Base-by-base conservation (phyloP, 2,797 vertebrate genomes). In the Xyrichtys novacula region DNA sequence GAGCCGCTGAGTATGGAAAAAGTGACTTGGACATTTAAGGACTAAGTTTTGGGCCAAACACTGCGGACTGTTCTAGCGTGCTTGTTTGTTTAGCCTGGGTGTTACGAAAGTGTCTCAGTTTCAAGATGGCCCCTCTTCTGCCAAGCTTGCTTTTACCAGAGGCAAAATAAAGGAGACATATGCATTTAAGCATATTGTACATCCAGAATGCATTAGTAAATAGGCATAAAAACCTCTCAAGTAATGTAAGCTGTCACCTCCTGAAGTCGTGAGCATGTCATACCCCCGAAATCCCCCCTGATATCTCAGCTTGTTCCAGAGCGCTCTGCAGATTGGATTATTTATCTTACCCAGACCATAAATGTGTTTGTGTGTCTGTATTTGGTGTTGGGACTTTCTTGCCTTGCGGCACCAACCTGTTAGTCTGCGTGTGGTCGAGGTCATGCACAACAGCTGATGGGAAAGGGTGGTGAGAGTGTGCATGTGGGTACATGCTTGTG, bases 1-100 rank as follows among this genome's bases (percentile, higher is more conserved):
- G 87, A 89, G 60, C 84, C 91, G 90, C 93, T 91, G 91, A 92
- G 78, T 81, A 26, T 84, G 91, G 87, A 90, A 91, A 92, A 91
- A 90, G 78, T 92, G 90, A 89, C 86, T 85, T 67, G 65, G 77
- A 82, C 81, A 75, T 91, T 88, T 89, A 87, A 78, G 76, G 78
- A 80, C 80, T 7, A 48, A 75, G 69, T 80, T 86, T 83, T 78
- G 60, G 78, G 75, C 81, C 80, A 68, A 84, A 70, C 57, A 67
- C 80, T 74, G 87, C 85, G 76, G 79, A 78, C 71, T 53, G 55
- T 49, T 83, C 60, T 60, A 46, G 22, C 71, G 28, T 74, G 76
- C 29, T 54, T 69, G 43, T 78, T 85, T 83, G 74, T 88, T 79
- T 83, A 69, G 72, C 59, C 50, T 59, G 61, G 49, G 63, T 68